These are phyloP conservation scores for Syngnathoides biaculeatus DNA, from an alignment of 2,113 vertebrate genomes.

Conservation along the genomic window DNA sequence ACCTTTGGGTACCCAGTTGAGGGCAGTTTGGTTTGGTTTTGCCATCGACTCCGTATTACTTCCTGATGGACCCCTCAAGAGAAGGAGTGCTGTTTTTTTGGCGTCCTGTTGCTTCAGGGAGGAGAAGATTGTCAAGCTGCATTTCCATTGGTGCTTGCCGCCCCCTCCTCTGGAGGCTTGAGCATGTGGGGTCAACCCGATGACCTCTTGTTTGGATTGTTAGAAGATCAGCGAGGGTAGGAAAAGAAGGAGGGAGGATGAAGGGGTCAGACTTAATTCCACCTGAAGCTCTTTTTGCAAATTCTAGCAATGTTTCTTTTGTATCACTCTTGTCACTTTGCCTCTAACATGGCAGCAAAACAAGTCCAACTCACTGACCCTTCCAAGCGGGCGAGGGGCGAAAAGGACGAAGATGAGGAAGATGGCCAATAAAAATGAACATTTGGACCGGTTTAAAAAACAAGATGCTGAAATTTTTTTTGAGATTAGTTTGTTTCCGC, in stretches of 20 bases:
- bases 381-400: conserved; percentile 31
- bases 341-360: conserved; percentile 65
- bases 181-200: neutral
- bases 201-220: conserved; percentile 20
- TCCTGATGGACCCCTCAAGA: conserved; percentile 65
- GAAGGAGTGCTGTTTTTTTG: conserved; percentile 52
- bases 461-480: neutral
- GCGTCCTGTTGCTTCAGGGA: conserved; percentile 61
- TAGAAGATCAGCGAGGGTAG: conserved; percentile 35
- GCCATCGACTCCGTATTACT: conserved; percentile 62
- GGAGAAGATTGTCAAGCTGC: conserved; percentile 70
- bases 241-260: conserved; percentile 4
- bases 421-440: conserved; percentile 22
- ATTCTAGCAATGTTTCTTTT: conserved; percentile 63
- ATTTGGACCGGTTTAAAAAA: too few relatives aligned
- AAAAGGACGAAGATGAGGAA: conserved; percentile 28
- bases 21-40: conserved; percentile 69
- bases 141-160: conserved; percentile 66
- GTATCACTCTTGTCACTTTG: conserved; percentile 67
- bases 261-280: conserved; percentile 48
- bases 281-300: conserved; percentile 65
- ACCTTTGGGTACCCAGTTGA: too few relatives aligned
- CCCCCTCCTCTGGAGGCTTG: conserved; percentile 57
- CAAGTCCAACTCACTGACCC: conserved; percentile 46
- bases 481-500: too few relatives aligned